phyloP scores from a whole-genome alignment of 2,888 invertebrate genomes.

The Sinohyriopsis cumingii region DNA sequence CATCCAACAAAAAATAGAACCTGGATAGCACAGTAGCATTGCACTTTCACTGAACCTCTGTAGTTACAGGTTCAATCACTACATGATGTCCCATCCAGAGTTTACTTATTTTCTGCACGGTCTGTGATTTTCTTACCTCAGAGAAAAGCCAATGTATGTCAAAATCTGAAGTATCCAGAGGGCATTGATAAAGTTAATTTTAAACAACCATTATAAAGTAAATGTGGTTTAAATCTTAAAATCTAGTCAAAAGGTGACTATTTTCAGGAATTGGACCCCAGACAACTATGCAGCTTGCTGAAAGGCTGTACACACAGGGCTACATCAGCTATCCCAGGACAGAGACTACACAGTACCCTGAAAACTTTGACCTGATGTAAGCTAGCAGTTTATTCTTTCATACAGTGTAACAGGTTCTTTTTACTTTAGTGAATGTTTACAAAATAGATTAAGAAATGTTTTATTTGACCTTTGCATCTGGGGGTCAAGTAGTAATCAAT shows the following conservation, averaged over 20 bases:
- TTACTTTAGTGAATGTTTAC: no score
- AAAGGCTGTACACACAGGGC: conserved; percentile 92
- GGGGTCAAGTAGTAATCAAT: no score
- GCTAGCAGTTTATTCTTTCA: conserved; percentile 12
- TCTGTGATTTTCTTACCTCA: not conserved
- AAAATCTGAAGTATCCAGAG: no score
- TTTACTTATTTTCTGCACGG: not conserved
- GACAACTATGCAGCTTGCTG: conserved; percentile 79
- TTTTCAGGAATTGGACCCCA: conserved; percentile 70
- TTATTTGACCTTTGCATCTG: no score
- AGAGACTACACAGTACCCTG: conserved; percentile 96
- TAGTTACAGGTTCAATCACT: no score
- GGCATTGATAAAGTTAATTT: no score
- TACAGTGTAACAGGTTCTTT: not conserved
- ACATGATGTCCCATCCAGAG: no score
- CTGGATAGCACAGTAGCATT: no score
- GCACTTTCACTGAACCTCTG: no score
- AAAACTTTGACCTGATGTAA: conserved; percentile 89
- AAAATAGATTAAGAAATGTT: no score
- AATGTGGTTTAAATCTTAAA: not conserved
- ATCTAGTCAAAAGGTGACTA: not conserved
- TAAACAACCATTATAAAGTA: not conserved
- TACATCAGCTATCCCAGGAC: conserved; percentile 99
- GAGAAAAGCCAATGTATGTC: no score
- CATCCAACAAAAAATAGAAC: no score